Evolutionary conservation across 2,797 vertebrate genomes (phyloP).

Genomic region (Hylomyscus alleni): DNA sequence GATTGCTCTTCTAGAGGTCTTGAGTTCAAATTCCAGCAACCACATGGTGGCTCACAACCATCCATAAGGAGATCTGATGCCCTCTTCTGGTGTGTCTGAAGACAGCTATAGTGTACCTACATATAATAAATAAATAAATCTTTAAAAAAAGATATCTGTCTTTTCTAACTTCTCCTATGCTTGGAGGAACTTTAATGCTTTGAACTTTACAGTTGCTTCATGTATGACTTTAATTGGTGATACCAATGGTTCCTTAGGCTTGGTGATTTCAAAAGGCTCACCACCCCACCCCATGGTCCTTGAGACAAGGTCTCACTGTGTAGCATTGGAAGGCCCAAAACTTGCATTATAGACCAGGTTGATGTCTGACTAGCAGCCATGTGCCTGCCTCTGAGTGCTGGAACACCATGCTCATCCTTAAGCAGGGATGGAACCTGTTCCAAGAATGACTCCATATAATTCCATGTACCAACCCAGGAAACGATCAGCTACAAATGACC

Average conservation of each 20-base stretch:
- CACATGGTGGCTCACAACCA: too few species aligned
- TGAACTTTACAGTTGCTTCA: background rate
- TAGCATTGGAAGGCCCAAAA: background rate
- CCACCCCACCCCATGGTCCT: fast-evolving
- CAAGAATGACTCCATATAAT: background rate
- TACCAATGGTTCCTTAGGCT: background rate
- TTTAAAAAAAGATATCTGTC: background rate
- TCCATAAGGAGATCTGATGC: too few species aligned
- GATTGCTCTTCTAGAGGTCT: too few species aligned
- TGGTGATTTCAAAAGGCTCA: background rate
- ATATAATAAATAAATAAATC: too few species aligned
- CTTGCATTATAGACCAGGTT: background rate
- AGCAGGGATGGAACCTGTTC: background rate
- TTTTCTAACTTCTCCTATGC: background rate
- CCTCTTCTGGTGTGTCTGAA: too few species aligned
- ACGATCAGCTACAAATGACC: background rate
- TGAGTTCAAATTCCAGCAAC: too few species aligned
- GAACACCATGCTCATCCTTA: background rate
- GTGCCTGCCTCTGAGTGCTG: background rate
- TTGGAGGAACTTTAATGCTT: background rate
- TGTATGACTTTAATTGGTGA: background rate
- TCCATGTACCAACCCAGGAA: background rate
- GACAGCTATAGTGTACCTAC: too few species aligned
- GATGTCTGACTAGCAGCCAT: background rate
- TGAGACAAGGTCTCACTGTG: background rate